phyloP scores from a whole-genome alignment of 2,888 invertebrate genomes.

The Steinernema hermaphroditum region DNA sequence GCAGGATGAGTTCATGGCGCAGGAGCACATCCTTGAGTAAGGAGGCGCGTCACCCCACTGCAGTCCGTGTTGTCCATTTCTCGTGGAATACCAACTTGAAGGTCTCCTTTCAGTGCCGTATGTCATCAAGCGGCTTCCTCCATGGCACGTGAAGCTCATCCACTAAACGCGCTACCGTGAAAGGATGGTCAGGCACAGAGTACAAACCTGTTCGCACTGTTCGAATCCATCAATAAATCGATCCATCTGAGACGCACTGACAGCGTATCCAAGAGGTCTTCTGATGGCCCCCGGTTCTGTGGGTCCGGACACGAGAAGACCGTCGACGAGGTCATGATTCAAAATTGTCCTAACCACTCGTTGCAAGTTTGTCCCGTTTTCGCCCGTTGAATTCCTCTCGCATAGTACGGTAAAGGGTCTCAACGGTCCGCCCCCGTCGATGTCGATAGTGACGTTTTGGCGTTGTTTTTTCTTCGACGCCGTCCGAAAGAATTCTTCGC shows the following conservation, averaged over 20 bases:
- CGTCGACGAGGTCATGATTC: conserved; percentile 47
- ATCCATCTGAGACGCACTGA: conserved; percentile 53
- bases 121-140: conserved; percentile 60
- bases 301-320: conserved; percentile 57
- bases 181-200: not conserved
- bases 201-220: conserved; percentile 55
- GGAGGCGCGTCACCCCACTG: conserved; percentile 65
- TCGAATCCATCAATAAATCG: conserved; percentile 62
- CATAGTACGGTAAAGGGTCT: conserved; percentile 56
- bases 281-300: conserved; percentile 59
- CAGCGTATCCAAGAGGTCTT: conserved; percentile 54
- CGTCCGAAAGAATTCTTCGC: conserved; percentile 54
- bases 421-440: conserved; percentile 62
- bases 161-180: conserved; percentile 31
- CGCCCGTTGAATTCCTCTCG: not conserved
- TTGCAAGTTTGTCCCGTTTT: conserved; percentile 4
- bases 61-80: conserved; percentile 52
- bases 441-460: conserved; percentile 55
- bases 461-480: conserved; percentile 14
- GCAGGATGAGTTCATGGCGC: conserved; percentile 62
- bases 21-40: conserved; percentile 61
- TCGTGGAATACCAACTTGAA: conserved; percentile 56
- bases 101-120: conserved; percentile 60
- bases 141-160: conserved; percentile 60
- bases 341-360: conserved; percentile 38